Evolutionary conservation across 2,888 invertebrate genomes (phyloP).

Genomic region (Protodeltote pygarga): DNA sequence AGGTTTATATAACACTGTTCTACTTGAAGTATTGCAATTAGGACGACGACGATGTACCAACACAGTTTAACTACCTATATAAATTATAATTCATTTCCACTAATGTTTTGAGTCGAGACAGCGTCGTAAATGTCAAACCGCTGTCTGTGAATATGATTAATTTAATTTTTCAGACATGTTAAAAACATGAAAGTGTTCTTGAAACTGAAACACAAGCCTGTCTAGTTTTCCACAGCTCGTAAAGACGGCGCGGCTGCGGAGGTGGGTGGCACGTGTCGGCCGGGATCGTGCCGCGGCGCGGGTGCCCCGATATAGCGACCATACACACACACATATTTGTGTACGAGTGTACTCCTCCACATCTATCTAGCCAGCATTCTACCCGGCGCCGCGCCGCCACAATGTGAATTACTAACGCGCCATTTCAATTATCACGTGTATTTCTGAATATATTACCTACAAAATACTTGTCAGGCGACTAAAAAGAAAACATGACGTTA

Average conservation of each 20-base stretch:
- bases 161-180: conserved; percentile 15
- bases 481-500: conserved; percentile 31
- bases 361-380: conserved; percentile 4
- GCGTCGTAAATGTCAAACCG: conserved; percentile 17
- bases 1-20: no score
- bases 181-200: conserved; percentile 22
- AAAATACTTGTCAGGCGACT: conserved; percentile 26
- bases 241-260: conserved; percentile 9
- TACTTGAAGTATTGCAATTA: no score
- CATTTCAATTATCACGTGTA: conserved; percentile 44
- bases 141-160: conserved; percentile 21
- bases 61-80: no score
- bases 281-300: conserved; percentile 36
- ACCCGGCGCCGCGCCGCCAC: conserved; percentile 22
- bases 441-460: conserved; percentile 26
- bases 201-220: conserved; percentile 1
- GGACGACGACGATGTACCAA: no score
- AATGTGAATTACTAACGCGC: conserved; percentile 31
- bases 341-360: conserved; percentile 6
- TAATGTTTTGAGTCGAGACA: no score
- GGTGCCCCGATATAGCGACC: conserved; percentile 35
- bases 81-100: no score
- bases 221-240: conserved; percentile 23
- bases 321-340: conserved; percentile 11
- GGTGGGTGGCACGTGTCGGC: conserved; percentile 37